These are phyloP conservation scores for Folsomia manolachei DNA, from an alignment of 2,888 invertebrate species.

Conservation along the genomic window DNA sequence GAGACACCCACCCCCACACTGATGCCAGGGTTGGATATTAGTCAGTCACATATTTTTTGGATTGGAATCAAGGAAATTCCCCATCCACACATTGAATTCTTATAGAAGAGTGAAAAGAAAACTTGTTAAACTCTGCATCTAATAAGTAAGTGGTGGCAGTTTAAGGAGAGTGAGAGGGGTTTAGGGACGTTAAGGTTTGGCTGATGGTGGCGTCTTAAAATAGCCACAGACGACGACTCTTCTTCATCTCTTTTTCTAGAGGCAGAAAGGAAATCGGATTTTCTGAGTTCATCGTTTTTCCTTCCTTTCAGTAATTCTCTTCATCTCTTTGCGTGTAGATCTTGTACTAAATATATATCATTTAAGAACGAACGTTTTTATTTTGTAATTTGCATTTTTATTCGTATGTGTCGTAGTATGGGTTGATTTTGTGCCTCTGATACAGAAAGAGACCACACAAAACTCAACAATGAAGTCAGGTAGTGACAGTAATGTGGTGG, in stretches of 20 bases:
- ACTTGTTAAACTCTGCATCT: too few species aligned
- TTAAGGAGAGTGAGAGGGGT: not conserved
- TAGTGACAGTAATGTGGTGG: not conserved
- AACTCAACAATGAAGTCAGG: too few species aligned
- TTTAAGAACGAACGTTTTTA: conserved; percentile 1
- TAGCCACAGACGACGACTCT: not conserved
- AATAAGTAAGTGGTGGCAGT: too few species aligned
- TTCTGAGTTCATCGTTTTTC: not conserved
- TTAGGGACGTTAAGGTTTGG: too few species aligned
- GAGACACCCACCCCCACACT: not conserved
- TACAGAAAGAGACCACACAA: not conserved
- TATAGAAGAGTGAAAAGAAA: too few species aligned
- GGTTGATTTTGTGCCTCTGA: not conserved
- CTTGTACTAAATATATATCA: not conserved
- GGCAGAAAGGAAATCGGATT: not conserved
- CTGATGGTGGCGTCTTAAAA: not conserved
- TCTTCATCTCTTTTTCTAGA: not conserved
- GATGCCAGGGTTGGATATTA: not conserved
- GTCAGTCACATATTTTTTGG: not conserved
- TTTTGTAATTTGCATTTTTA: conserved; percentile 2
- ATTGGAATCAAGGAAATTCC: not conserved
- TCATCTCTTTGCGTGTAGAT: conserved; percentile 20
- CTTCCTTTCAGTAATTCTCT: conserved; percentile 11
- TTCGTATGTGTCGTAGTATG: not conserved
- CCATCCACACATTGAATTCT: too few species aligned